Percentiles rank a stretch among this genome's conserved stretches.
Evolutionary conservation across 2,888 invertebrate species (phyloP).

Genomic region (Nebria salina): DNA sequence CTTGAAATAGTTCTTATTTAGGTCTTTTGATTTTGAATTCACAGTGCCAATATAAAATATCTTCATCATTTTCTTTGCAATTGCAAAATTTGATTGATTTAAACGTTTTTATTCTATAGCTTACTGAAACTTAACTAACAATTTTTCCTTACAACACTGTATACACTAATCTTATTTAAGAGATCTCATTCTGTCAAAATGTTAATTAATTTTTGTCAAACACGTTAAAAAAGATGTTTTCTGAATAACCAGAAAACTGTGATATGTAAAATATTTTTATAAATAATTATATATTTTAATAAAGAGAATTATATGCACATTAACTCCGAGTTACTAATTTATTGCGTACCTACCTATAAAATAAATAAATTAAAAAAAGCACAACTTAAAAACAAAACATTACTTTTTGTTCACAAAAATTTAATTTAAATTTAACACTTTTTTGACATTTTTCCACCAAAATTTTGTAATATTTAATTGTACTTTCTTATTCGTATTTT

Average conservation of each 20-base stretch:
- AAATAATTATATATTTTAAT: conserved; percentile 46
- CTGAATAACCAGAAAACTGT: conserved; percentile 55
- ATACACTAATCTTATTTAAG: neutral
- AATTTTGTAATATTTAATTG: no score
- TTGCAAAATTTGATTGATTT: conserved; percentile 7
- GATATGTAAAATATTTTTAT: conserved; percentile 56
- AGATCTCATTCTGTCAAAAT: conserved; percentile 40
- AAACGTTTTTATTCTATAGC: conserved; percentile 7
- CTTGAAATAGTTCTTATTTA: conserved; percentile 16
- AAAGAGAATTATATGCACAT: conserved; percentile 22
- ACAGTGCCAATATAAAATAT: conserved; percentile 34
- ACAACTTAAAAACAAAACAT: no score
- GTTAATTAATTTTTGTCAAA: conserved; percentile 50
- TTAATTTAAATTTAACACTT: no score
- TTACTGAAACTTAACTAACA: neutral
- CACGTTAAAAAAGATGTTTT: conserved; percentile 48
- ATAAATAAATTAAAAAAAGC: no score
- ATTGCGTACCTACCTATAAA: no score
- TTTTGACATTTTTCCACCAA: no score
- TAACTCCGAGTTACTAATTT: neutral
- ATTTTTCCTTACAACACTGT: neutral
- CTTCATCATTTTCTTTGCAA: conserved; percentile 3
- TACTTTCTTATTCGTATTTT: no score
- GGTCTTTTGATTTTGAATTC: conserved; percentile 37
- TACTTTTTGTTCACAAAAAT: no score